phyloP scores from a whole-genome alignment of 2,113 vertebrate genomes.

The Scytalopus superciliaris region DNA sequence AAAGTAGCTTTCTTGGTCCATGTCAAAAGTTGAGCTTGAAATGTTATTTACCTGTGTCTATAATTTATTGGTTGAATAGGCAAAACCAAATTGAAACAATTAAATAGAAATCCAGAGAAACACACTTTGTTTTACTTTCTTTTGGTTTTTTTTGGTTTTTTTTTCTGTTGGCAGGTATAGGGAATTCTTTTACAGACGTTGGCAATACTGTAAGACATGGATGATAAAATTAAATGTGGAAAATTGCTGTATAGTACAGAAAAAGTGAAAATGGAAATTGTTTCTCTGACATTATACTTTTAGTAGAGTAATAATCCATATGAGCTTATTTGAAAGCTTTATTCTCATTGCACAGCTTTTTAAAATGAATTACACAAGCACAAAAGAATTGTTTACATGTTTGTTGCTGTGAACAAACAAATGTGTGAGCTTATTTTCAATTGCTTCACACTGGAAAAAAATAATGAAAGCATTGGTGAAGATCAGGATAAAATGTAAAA shows the following conservation, averaged over 20 bases:
- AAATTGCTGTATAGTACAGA: conserved; percentile 9
- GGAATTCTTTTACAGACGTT: conserved; percentile 25
- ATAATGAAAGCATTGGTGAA: background rate
- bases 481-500: background rate
- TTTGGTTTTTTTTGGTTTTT: background rate
- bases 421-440: background rate
- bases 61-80: background rate
- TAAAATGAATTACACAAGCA: background rate
- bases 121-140: background rate
- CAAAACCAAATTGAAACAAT: background rate
- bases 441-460: background rate
- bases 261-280: background rate
- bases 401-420: background rate
- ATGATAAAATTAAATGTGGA: conserved; percentile 17
- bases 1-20: background rate
- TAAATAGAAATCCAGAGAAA: background rate
- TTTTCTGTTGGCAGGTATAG: background rate
- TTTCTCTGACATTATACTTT: background rate
- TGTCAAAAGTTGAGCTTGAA: background rate
- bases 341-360: background rate
- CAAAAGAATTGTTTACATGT: background rate
- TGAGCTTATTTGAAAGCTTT: background rate
- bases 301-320: background rate
- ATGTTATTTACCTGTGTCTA: background rate
- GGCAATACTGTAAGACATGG: background rate